Percentiles rank a stretch among this genome's conserved stretches.
Evolutionary conservation across 2,888 invertebrate genomes (phyloP).

Genomic region (Eristalis arbustorum): DNA sequence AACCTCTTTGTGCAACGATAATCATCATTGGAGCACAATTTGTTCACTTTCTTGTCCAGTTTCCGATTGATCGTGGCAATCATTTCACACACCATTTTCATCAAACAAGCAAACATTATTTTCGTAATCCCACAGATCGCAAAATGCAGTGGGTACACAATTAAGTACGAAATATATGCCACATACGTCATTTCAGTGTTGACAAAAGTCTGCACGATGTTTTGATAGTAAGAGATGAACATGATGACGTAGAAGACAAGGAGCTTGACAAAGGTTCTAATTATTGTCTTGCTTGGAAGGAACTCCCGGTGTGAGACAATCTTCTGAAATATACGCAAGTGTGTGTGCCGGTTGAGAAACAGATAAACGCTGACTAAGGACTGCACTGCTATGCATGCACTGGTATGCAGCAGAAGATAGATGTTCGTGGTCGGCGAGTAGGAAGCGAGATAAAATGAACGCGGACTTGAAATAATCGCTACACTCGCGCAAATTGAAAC

Average conservation of each 20-base stretch:
- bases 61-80: neutral
- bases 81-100: neutral
- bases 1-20: neutral
- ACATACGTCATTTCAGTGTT: neutral
- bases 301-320: neutral
- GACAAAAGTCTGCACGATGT: neutral
- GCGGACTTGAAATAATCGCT: neutral
- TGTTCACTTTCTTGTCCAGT: neutral
- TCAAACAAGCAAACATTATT: neutral
- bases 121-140: constrained; percentile 7
- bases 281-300: neutral
- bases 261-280: neutral
- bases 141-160: constrained; percentile 13
- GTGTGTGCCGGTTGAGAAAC: neutral
- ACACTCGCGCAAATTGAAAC: neutral
- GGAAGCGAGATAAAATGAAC: neutral
- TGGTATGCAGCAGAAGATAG: neutral
- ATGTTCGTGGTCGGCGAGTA: neutral
- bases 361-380: constrained; percentile 19
- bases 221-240: neutral
- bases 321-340: constrained; percentile 14
- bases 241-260: neutral
- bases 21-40: neutral
- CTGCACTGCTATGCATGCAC: constrained; percentile 1
- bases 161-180: neutral